phyloP scores from a whole-genome alignment of 2,888 invertebrate genomes.

The Epinotia ramella region DNA sequence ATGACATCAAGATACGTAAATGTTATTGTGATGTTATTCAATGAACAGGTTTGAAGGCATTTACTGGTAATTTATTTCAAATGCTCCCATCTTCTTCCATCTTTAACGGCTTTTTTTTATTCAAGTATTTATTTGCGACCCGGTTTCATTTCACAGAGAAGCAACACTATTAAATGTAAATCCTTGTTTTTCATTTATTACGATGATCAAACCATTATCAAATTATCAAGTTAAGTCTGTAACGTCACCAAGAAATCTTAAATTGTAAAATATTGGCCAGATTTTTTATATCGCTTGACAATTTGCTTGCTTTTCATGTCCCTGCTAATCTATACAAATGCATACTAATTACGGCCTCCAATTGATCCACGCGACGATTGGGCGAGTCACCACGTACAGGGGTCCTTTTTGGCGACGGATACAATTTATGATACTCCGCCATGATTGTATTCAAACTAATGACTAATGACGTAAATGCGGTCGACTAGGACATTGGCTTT shows the following conservation, averaged over 20 bases:
- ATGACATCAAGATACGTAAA: slow-evolving; percentile 25
- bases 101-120: slow-evolving; percentile 7
- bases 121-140: neutral
- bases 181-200: neutral
- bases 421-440: slow-evolving; percentile 29
- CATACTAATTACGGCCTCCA: slow-evolving; percentile 26
- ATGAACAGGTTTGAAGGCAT: slow-evolving; percentile 9
- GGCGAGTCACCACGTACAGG: slow-evolving; percentile 21
- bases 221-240: neutral
- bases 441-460: slow-evolving; percentile 32
- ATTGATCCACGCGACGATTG: slow-evolving; percentile 13
- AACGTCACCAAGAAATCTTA: neutral
- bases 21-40: too few relatives aligned
- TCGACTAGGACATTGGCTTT: neutral
- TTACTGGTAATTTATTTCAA: slow-evolving; percentile 23
- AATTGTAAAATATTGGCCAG: neutral
- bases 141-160: too few relatives aligned
- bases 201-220: neutral
- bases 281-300: neutral
- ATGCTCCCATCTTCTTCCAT: slow-evolving; percentile 15
- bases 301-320: neutral
- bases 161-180: neutral
- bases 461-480: neutral
- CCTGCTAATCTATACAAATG: slow-evolving; percentile 16
- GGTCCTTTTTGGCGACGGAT: slow-evolving; percentile 14